Conservation (phyloP, 2,113 vertebrate species). For the Eudyptes chrysolophus region DNA sequence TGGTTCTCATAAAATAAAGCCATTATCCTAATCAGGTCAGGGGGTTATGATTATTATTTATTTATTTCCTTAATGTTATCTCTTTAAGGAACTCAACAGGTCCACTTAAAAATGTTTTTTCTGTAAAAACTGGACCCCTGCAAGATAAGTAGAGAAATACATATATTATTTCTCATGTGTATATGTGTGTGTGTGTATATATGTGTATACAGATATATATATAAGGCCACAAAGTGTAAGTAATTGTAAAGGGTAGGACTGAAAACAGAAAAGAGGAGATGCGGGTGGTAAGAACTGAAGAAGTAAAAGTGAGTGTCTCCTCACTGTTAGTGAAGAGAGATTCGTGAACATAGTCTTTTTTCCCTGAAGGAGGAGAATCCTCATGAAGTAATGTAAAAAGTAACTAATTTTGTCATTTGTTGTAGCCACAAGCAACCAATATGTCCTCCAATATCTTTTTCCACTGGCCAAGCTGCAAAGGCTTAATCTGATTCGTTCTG, state of each 20-base stretch:
- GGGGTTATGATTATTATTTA: neutral
- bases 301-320: neutral
- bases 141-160: neutral
- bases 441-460: neutral
- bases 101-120: neutral
- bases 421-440: neutral
- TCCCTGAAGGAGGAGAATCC: neutral
- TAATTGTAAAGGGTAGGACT: neutral
- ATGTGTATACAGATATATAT: neutral
- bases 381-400: neutral
- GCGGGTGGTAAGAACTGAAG: fast-evolving
- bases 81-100: neutral
- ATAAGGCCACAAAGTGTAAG: neutral
- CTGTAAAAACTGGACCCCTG: neutral
- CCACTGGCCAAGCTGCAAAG: neutral
- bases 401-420: neutral
- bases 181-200: fast-evolving
- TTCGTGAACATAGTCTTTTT: neutral
- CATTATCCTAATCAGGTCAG: neutral
- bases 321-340: neutral
- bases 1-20: neutral
- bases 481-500: neutral
- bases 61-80: neutral
- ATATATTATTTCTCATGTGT: neutral
- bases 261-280: neutral